phyloP scores from a whole-genome alignment of 2,797 vertebrate species.

The Valencia hispanica region DNA sequence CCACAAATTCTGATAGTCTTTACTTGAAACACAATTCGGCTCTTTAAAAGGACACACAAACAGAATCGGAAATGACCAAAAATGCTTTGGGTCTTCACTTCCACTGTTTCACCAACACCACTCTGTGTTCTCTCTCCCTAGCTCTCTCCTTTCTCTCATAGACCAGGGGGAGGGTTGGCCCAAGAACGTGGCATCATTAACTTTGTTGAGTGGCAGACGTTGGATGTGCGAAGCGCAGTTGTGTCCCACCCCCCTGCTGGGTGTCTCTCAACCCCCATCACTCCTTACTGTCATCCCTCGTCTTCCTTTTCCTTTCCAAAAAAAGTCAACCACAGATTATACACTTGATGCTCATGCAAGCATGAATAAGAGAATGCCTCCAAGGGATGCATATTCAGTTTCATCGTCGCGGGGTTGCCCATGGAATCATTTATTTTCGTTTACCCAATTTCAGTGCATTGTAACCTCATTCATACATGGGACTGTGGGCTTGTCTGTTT shows the following conservation, averaged over 20 bases:
- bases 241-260: constrained; percentile 78
- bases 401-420: constrained; percentile 7
- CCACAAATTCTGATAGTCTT: background rate
- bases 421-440: constrained; percentile 15
- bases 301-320: constrained; percentile 31
- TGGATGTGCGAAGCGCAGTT: constrained; percentile 80
- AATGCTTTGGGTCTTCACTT: constrained; percentile 20
- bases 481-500: background rate
- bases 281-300: constrained; percentile 65
- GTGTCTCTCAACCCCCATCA: constrained; percentile 76
- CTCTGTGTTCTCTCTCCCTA: constrained; percentile 24
- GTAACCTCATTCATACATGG: background rate
- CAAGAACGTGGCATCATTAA: constrained; percentile 81
- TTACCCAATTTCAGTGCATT: constrained; percentile 9
- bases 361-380: constrained; percentile 48
- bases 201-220: constrained; percentile 86
- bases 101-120: constrained; percentile 56
- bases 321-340: constrained; percentile 55
- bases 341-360: constrained; percentile 63
- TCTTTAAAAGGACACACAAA: constrained; percentile 82
- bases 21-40: constrained; percentile 84
- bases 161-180: constrained; percentile 71
- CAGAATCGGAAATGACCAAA: constrained; percentile 4
- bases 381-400: constrained; percentile 20
- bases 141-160: constrained; percentile 48